Evolutionary conservation across 2,888 invertebrate genomes (phyloP).

Genomic region (Drosophila setosimentum): DNA sequence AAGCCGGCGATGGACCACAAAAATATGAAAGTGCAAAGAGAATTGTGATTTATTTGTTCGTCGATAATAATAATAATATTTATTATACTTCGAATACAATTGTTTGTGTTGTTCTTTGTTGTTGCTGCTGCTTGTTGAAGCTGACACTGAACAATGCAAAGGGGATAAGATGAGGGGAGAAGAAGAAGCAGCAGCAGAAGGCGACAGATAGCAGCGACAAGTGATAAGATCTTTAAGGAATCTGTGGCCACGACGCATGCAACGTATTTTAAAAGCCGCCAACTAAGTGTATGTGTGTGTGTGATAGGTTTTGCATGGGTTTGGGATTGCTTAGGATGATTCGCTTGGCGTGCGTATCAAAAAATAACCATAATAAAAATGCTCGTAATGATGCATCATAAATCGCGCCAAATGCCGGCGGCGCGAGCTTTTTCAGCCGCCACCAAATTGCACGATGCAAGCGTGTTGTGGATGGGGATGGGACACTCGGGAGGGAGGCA

Average conservation of each 20-base stretch:
- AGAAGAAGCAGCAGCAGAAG: constrained; percentile 5
- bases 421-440: constrained; percentile 46
- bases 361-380: constrained; percentile 74
- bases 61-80: constrained; percentile 22
- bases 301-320: constrained; percentile 13
- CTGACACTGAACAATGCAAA: constrained; percentile 12
- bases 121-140: constrained; percentile 13
- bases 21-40: neutral
- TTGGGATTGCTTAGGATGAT: constrained; percentile 43
- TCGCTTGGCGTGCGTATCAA: constrained; percentile 70
- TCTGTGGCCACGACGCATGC: constrained; percentile 9
- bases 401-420: constrained; percentile 66
- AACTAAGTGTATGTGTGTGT: constrained; percentile 14
- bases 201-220: constrained; percentile 47
- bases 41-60: constrained; percentile 1
- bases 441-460: constrained; percentile 31
- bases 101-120: constrained; percentile 1
- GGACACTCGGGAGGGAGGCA: neutral
- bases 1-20: neutral
- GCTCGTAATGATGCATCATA: constrained; percentile 77
- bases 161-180: too few relatives aligned
- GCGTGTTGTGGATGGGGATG: neutral
- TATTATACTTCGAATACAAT: neutral
- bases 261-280: constrained; percentile 25
- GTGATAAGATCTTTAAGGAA: constrained; percentile 53